Conservation (phyloP, 2,113 vertebrate genomes). For the Megaleporinus macrocephalus region DNA sequence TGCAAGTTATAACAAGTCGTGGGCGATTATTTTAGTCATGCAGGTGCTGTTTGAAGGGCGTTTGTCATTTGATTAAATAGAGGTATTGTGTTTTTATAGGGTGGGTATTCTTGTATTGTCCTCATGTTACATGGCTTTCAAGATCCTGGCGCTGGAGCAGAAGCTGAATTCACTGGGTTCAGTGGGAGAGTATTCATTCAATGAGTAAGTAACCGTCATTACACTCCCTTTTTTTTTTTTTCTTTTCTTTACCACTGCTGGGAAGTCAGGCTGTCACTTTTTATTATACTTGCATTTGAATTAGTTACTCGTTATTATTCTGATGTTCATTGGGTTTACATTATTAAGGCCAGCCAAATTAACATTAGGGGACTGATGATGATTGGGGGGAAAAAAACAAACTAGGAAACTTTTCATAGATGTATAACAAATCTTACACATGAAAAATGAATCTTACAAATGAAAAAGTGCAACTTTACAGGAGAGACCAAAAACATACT, state of each 20-base stretch:
- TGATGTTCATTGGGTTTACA: too few species aligned
- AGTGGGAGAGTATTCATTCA: slow-evolving; percentile 71
- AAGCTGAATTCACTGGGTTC: slow-evolving; percentile 79
- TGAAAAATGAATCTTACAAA: too few species aligned
- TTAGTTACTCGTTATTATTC: too few species aligned
- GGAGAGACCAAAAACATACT: too few species aligned
- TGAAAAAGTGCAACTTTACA: too few species aligned
- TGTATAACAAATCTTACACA: too few species aligned
- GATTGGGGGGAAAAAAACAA: too few species aligned
- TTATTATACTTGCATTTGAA: too few species aligned
- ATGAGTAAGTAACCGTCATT: slow-evolving; percentile 76
- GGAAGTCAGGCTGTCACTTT: not conserved
- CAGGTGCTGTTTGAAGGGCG: not conserved
- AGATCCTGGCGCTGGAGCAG: slow-evolving; percentile 87
- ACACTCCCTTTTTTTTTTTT: too few species aligned
- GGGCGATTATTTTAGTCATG: not conserved
- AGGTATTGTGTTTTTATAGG: slow-evolving; percentile 68
- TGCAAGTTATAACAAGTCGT: slow-evolving; percentile 10
- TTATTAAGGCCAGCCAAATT: too few species aligned
- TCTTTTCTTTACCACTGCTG: not conserved
- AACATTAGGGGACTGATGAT: too few species aligned
- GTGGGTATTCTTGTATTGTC: slow-evolving; percentile 87
- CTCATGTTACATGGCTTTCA: slow-evolving; percentile 90
- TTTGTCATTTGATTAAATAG: not conserved
- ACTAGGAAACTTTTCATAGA: too few species aligned